Conservation (phyloP, 2,888 invertebrate species). For the Agriotes lineatus region DNA sequence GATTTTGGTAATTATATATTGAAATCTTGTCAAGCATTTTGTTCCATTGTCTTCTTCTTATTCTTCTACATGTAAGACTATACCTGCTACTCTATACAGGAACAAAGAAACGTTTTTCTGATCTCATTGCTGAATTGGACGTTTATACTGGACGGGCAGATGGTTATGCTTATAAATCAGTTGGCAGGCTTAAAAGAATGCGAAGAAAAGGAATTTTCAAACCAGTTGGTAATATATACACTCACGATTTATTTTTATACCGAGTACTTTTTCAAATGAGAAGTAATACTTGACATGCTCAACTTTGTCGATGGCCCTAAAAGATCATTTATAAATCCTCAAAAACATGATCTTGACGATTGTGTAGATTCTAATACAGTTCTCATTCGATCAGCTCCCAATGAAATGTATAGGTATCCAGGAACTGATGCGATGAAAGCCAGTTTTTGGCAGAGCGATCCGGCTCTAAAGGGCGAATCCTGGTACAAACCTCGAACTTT, state of each 20-base stretch:
- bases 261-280: too few species aligned
- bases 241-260: too few species aligned
- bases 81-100: constrained; percentile 4
- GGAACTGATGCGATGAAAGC: constrained; percentile 66
- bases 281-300: too few species aligned
- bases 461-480: constrained; percentile 59
- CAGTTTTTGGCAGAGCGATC: constrained; percentile 70
- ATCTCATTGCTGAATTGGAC: constrained; percentile 63
- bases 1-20: background rate
- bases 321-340: too few species aligned
- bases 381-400: constrained; percentile 60
- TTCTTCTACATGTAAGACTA: background rate
- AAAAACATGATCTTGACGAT: too few species aligned
- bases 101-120: constrained; percentile 52
- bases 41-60: background rate
- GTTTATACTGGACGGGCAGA: constrained; percentile 69
- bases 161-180: constrained; percentile 70
- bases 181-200: constrained; percentile 67
- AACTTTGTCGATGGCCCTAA: too few species aligned
- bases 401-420: constrained; percentile 68
- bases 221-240: constrained; percentile 66
- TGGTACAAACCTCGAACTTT: constrained; percentile 66
- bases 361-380: background rate
- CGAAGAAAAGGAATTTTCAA: constrained; percentile 69
- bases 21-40: background rate